A percentile compares a stretch with the other conserved stretches of the same genome.
Conservation (phyloP, 1,140 invertebrate species). For the Monochamus saltuarius region DNA sequence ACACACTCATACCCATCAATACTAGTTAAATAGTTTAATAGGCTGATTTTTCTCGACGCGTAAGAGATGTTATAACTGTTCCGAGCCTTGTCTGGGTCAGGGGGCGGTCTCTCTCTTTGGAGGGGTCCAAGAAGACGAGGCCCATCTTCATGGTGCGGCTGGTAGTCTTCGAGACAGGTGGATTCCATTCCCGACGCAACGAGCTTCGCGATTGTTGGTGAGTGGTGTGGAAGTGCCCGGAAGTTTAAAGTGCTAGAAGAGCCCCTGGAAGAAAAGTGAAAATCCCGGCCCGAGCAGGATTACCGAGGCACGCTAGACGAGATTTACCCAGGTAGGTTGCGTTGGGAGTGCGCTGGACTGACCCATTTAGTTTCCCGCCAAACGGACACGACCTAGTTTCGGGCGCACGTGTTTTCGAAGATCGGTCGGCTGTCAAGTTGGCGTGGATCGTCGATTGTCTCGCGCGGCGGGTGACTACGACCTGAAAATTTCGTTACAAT, state of each 20-base stretch:
- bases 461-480: too few relatives aligned
- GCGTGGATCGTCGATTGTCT: background rate
- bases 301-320: background rate
- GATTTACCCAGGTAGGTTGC: too few relatives aligned
- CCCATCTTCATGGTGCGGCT: conserved; percentile 38
- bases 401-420: too few relatives aligned
- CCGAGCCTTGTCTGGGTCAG: conserved; percentile 60
- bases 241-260: conserved; percentile 12
- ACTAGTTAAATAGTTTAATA: conserved; percentile 23
- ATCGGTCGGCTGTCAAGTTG: too few relatives aligned
- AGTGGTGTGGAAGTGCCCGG: conserved; percentile 2
- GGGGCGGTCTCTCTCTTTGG: conserved; percentile 46
- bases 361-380: too few relatives aligned
- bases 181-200: conserved; percentile 54
- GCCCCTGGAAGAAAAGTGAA: conserved; percentile 5
- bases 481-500: too few relatives aligned
- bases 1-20: background rate
- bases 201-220: conserved; percentile 30
- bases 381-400: too few relatives aligned
- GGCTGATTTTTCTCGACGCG: conserved; percentile 28
- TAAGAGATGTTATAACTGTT: conserved; percentile 55
- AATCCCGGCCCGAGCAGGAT: conserved; percentile 20
- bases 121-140: conserved; percentile 25
- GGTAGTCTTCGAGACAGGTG: conserved; percentile 59
- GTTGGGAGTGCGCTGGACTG: too few relatives aligned